Base-by-base conservation (phyloP, 2,888 invertebrate species). In the Plutella xylostella region DNA sequence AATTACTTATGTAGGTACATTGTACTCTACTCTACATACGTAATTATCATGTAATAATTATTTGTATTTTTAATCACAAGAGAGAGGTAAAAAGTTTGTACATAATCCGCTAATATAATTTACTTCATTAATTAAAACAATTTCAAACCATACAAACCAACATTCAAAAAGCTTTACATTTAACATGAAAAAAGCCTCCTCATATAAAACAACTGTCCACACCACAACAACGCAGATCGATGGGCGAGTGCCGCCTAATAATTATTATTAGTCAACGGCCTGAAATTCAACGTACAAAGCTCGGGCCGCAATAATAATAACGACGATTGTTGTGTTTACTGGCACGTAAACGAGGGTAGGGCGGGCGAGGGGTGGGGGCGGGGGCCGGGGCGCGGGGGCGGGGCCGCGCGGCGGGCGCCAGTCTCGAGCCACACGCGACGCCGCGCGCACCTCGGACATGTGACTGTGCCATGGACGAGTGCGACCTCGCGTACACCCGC, bases 251-350 rank as follows among this genome's bases (percentile, higher is more conserved):
- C 69, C 63, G 72, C 70, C 76, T 80, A 79, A 80, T 79, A 78
- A 80, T 82, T 78, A 82, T 82, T 75, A 83, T 79, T 78, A 80
- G 76, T 76, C 74, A 71, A 60, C 78, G 78, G 78, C 75, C 82
- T 82, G 83, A 82, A 82, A 82, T 82, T 82, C 82, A 79, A 78
- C 80, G 80, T 82, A 82, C 82, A 82, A 83, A 82, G 79, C 70
- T 72, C 75, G 80, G 72, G 74, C 83, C 80, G 71, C 80, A 80
- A 77, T 73, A 79, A 83, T 83, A 83, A 83, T 83, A 83, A 83
- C 79, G 79, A 76, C 82, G 79, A 80, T 80, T 83, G 83, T 83
- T 83, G 80, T 82, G 83, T 82, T 83, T 80, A 82, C 75, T 80
- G 82, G 76, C 76, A 80, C 83, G 82, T 80, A 76, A 82, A 79